Percentiles rank a stretch among this genome's conserved stretches.
These are phyloP conservation scores for Helicoverpa assulta DNA, from an alignment of 2,888 invertebrate species.

Conservation along the genomic window DNA sequence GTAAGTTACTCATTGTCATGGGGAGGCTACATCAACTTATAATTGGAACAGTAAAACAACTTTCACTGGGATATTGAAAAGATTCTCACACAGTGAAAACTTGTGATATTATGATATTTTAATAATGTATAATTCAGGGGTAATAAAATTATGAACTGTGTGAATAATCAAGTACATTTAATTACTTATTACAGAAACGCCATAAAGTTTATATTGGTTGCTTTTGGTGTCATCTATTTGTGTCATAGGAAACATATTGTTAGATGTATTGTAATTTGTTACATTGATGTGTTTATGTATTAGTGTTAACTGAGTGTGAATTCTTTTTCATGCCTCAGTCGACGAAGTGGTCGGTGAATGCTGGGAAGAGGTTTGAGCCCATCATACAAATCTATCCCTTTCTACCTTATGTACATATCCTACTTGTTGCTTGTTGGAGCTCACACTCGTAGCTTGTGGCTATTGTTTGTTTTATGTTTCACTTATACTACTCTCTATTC, in stretches of 20 bases:
- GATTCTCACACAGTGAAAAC: too few species aligned
- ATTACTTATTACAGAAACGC: not conserved
- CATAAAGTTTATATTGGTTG: slow-evolving; percentile 18
- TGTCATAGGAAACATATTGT: not conserved
- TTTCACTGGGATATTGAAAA: too few species aligned
- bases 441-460: slow-evolving; percentile 72
- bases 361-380: slow-evolving; percentile 86
- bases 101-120: too few species aligned
- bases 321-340: slow-evolving; percentile 87
- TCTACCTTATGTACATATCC: slow-evolving; percentile 54
- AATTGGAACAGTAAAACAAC: too few species aligned
- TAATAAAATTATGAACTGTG: not conserved
- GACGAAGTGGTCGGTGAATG: slow-evolving; percentile 85
- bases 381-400: slow-evolving; percentile 65
- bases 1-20: slow-evolving; percentile 73
- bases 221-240: slow-evolving; percentile 18
- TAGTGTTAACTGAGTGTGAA: slow-evolving; percentile 59
- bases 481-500: slow-evolving; percentile 25
- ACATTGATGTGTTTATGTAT: slow-evolving; percentile 37
- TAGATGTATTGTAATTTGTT: slow-evolving; percentile 18
- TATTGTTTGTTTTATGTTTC: slow-evolving; percentile 62
- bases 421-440: slow-evolving; percentile 67
- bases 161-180: not conserved
- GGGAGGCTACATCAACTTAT: too few species aligned
- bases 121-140: too few species aligned